Base-by-base conservation (phyloP, 2,113 vertebrate genomes). In the Fregetta grallaria region DNA sequence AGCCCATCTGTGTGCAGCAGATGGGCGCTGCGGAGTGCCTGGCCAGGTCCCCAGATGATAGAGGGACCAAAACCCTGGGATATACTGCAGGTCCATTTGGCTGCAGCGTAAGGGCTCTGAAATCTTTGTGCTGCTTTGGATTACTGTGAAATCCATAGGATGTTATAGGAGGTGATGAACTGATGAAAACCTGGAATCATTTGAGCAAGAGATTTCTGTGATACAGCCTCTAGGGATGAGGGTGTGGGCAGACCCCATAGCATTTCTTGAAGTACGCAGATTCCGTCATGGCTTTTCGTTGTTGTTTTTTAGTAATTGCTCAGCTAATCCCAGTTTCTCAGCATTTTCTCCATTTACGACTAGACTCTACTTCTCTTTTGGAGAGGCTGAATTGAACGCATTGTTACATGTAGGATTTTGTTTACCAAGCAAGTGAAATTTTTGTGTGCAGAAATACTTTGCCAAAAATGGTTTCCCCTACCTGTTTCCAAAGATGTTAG, bases 1-100 rank as follows among this genome's bases (percentile, higher is more conserved):
- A 92, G 86, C 89, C 96, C 95, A 96, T 97, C 93, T 96, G 96
- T 59, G 83, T 95, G 89, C 13, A 19, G 94, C 96, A 96, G 94
- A 96, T 96, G 94, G 96, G 70, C 92, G 1, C 96, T 95, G 93
- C 2, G 0, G 94, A 89, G 93, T 7, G 86, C 94, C 95, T 96
- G 96, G 95, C 96, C 61, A 0, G 91, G 93, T 91, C 94, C 94
- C 91, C 93, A 96, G 91, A 47, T 87, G 84, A 96, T 75, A 44
- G 68, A 81, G 80, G 84, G 73, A 94, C 80, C 84, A 79, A 86
- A 96, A 81, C 77, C 93, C 70, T 94, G 80, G 76, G 70, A 49
- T 81, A 1, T 9, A 1, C 52, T 81, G 92, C 90, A 75, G 85
- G 77, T 84, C 80, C 4, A 0, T 78, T 85, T 75, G 77, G 65